phyloP scores from a whole-genome alignment of 2,797 vertebrate genomes.

The Cyclopterus lumpus region DNA sequence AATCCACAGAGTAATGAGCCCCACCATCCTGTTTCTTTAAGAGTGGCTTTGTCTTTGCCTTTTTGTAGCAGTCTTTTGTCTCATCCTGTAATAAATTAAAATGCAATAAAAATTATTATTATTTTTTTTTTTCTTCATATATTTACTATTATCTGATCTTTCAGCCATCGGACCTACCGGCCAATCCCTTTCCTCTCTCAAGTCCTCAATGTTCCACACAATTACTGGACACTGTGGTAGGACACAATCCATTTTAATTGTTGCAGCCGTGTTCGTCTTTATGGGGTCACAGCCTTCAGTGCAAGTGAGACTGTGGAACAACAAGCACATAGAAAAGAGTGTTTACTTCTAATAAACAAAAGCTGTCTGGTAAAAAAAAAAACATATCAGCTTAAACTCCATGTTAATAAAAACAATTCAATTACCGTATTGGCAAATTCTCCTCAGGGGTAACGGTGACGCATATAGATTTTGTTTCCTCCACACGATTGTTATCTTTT shows the following conservation, averaged over 20 bases:
- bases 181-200: accelerated
- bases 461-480: constrained; percentile 66
- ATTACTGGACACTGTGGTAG: constrained; percentile 43
- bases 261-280: background rate
- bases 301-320: constrained; percentile 56
- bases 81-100: constrained; percentile 37
- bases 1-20: constrained; percentile 18
- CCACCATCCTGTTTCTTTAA: accelerated
- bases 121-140: background rate
- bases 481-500: background rate
- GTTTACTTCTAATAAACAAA: background rate
- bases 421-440: background rate
- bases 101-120: background rate
- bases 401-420: too few species aligned
- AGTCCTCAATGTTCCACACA: constrained; percentile 72
- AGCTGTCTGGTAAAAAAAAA: background rate
- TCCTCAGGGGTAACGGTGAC: constrained; percentile 74
- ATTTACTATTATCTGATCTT: background rate
- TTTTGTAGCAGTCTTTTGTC: constrained; percentile 50
- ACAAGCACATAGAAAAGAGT: background rate
- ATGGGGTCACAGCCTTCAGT: constrained; percentile 55
- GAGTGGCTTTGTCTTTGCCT: constrained; percentile 25
- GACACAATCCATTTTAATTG: constrained; percentile 57
- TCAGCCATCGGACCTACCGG: constrained; percentile 57
- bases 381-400: background rate